Evolutionary conservation across 1,140 invertebrate species (phyloP).

Genomic region (Dreissena polymorpha): DNA sequence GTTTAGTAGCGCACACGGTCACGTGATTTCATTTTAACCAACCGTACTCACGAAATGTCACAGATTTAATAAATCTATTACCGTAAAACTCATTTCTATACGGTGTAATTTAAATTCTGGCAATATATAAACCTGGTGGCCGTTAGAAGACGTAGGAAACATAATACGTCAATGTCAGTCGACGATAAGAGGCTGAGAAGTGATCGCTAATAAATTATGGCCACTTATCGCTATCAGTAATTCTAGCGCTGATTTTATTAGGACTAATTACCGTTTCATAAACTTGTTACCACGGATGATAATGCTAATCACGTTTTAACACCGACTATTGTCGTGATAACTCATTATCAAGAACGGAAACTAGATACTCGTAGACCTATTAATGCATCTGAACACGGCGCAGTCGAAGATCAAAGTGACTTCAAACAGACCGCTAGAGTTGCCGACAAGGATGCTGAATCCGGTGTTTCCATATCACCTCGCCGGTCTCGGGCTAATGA

Average conservation of each 20-base stretch:
- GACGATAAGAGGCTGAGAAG: neutral
- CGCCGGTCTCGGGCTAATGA: constrained; percentile 68
- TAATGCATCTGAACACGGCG: constrained; percentile 3
- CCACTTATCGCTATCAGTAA: neutral
- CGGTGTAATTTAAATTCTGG: constrained; percentile 21
- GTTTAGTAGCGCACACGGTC: constrained; percentile 11
- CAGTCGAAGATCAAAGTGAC: constrained; percentile 25
- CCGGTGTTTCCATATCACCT: constrained; percentile 71
- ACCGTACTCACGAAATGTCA: constrained; percentile 36
- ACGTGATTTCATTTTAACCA: constrained; percentile 46
- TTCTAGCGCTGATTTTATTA: constrained; percentile 13
- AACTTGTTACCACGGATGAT: constrained; percentile 1
- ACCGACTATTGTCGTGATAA: neutral
- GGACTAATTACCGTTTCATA: constrained; percentile 26
- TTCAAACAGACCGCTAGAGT: neutral
- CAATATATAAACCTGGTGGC: constrained; percentile 13
- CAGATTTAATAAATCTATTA: constrained; percentile 34
- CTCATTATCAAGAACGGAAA: neutral
- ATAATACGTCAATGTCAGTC: constrained; percentile 17
- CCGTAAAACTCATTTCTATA: constrained; percentile 14
- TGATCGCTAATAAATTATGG: constrained; percentile 17
- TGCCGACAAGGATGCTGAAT: constrained; percentile 61
- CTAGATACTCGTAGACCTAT: neutral
- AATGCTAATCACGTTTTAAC: neutral
- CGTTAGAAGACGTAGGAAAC: constrained; percentile 5